phyloP scores from a whole-genome alignment of 1,140 invertebrate genomes.

The Drosophila seguyi region DNA sequence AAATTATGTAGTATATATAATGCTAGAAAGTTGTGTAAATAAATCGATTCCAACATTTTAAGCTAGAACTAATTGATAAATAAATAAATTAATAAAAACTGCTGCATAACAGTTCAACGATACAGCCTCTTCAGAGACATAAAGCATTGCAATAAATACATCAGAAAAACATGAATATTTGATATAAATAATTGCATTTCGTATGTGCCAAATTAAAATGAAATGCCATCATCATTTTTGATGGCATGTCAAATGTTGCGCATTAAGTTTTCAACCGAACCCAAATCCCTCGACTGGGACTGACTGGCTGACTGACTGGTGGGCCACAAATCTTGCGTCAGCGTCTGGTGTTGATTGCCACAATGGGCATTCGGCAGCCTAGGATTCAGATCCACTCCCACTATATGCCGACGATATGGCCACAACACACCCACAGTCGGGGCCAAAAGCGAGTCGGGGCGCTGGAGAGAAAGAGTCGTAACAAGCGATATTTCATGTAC shows the following conservation, averaged over 20 bases:
- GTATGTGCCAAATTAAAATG: conserved; percentile 53
- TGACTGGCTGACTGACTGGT: conserved; percentile 51
- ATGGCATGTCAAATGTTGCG: conserved; percentile 63
- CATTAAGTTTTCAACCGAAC: conserved; percentile 61
- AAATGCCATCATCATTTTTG: conserved; percentile 68
- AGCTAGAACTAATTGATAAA: too few species aligned
- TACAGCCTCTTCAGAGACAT: not conserved
- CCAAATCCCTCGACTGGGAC: conserved; percentile 27
- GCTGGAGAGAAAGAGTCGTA: conserved; percentile 58
- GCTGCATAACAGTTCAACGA: not conserved
- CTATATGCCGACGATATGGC: conserved; percentile 7
- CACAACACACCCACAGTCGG: not conserved
- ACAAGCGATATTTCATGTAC: conserved; percentile 83
- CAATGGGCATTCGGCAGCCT: conserved; percentile 64
- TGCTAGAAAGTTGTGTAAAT: too few species aligned
- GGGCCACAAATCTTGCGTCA: conserved; percentile 74
- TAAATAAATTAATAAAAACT: not conserved
- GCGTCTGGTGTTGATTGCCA: conserved; percentile 80
- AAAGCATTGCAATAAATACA: conserved; percentile 22
- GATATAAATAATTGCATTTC: conserved; percentile 49
- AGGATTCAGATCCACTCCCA: conserved; percentile 33
- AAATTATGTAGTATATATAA: not conserved
- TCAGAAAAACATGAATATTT: conserved; percentile 33
- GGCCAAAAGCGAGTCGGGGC: not conserved
- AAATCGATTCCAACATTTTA: too few species aligned